These are phyloP conservation scores for Calliopsis andreniformis DNA, from an alignment of 1,140 invertebrate species.

Conservation along the genomic window DNA sequence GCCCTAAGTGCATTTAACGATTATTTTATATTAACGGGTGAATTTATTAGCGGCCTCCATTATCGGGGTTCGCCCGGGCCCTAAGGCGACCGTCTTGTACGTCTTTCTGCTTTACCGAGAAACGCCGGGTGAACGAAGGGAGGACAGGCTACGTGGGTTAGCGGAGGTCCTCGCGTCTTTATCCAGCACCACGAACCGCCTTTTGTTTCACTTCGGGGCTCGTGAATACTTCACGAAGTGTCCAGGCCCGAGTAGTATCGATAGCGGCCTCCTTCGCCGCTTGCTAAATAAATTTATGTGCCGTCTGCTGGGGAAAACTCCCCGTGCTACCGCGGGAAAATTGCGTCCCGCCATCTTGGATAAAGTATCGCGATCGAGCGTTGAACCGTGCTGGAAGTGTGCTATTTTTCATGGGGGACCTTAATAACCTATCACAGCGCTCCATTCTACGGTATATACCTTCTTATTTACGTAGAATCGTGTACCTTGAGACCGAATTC, in stretches of 20 bases:
- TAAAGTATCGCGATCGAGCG: background rate
- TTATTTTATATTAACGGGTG: slow-evolving; percentile 80
- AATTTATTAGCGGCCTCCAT: slow-evolving; percentile 80
- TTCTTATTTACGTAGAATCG: too few species aligned
- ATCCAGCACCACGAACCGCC: slow-evolving; percentile 55
- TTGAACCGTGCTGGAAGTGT: too few species aligned
- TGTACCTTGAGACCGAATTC: too few species aligned
- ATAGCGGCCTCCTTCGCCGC: slow-evolving; percentile 26
- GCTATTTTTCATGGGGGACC: too few species aligned
- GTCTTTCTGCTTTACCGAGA: slow-evolving; percentile 58
- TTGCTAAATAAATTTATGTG: slow-evolving; percentile 47
- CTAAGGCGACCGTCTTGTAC: slow-evolving; percentile 67
- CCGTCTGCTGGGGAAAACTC: background rate
- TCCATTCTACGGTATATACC: too few species aligned
- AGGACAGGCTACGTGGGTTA: slow-evolving; percentile 48
- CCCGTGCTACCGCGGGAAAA: slow-evolving; percentile 17
- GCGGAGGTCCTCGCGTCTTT: slow-evolving; percentile 57
- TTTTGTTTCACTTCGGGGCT: slow-evolving; percentile 63
- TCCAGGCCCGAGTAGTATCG: slow-evolving; percentile 40
- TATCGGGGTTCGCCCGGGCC: slow-evolving; percentile 73
- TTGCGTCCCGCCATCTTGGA: background rate
- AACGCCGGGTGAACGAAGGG: slow-evolving; percentile 51
- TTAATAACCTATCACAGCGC: background rate
- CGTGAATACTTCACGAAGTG: slow-evolving; percentile 62
- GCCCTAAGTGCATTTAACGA: slow-evolving; percentile 81